A percentile compares a stretch with the other conserved stretches of the same genome.
These are phyloP conservation scores for Xenus cinereus DNA, from an alignment of 2,113 vertebrate genomes.

Conservation along the genomic window DNA sequence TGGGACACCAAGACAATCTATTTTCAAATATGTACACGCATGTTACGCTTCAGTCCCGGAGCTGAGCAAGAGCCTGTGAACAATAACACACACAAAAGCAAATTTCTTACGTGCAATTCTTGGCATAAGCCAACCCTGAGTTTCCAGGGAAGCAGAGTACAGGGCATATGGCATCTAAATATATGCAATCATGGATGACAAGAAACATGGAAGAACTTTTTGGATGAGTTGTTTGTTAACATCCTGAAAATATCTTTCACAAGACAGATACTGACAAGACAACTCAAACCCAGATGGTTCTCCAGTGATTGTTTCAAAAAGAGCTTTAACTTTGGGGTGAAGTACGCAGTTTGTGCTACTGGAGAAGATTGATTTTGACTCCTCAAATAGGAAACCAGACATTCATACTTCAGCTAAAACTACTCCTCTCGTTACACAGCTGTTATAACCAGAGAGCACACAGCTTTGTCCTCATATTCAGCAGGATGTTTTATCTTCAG, in stretches of 20 bases:
- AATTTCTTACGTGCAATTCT: neutral
- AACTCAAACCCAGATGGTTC: constrained; percentile 45
- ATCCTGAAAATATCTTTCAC: constrained; percentile 34
- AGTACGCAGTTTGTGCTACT: constrained; percentile 16
- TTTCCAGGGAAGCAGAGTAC: constrained; percentile 33
- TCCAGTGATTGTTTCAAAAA: constrained; percentile 19
- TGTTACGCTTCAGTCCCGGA: neutral
- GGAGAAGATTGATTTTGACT: constrained; percentile 5
- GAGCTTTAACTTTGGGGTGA: neutral
- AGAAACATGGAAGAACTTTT: constrained; percentile 33
- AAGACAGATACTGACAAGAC: constrained; percentile 31
- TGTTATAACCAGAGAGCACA: neutral
- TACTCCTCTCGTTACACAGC: neutral
- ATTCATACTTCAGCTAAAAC: neutral
- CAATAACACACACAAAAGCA: neutral
- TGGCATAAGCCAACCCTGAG: neutral
- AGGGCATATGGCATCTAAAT: constrained; percentile 50
- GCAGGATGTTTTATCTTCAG: neutral
- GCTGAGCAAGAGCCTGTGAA: constrained; percentile 8
- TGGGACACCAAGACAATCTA: constrained; percentile 6
- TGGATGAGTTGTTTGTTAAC: constrained; percentile 20
- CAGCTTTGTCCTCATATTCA: neutral
- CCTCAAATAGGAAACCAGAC: constrained; percentile 20
- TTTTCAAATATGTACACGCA: neutral
- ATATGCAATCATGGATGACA: neutral